phyloP scores from a whole-genome alignment of 2,113 vertebrate species.

The Ibidorhyncha struthersii region DNA sequence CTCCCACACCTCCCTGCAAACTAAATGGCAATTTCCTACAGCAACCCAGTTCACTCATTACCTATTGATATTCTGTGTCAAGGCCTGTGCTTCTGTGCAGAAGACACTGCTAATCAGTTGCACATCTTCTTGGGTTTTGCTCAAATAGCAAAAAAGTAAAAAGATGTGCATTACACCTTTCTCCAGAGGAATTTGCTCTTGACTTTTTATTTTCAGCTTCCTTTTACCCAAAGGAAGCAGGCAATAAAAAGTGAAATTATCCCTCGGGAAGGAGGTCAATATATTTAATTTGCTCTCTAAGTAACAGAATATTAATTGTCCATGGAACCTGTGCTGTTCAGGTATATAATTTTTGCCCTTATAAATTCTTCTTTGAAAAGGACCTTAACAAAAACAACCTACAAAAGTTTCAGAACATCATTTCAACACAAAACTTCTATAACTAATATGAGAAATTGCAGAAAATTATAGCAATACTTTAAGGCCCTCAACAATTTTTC shows the following conservation, averaged over 20 bases:
- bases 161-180: not conserved
- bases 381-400: not conserved
- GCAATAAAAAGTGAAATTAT: not conserved
- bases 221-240: not conserved
- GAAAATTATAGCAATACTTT: not conserved
- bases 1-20: not conserved
- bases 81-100: not conserved
- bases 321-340: not conserved
- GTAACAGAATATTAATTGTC: not conserved
- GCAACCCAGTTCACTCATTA: not conserved
- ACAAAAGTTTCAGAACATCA: not conserved
- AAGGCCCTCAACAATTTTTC: not conserved
- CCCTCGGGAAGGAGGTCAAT: not conserved
- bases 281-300: not conserved
- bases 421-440: not conserved
- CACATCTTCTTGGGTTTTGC: not conserved
- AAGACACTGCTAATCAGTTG: not conserved
- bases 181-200: not conserved
- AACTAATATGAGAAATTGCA: not conserved
- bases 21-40: not conserved
- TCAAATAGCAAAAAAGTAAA: not conserved
- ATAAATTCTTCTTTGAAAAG: not conserved
- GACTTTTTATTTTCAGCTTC: not conserved
- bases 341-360: not conserved
- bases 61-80: not conserved